Conservation (phyloP, 2,113 vertebrate genomes). For the Neogale vison region DNA sequence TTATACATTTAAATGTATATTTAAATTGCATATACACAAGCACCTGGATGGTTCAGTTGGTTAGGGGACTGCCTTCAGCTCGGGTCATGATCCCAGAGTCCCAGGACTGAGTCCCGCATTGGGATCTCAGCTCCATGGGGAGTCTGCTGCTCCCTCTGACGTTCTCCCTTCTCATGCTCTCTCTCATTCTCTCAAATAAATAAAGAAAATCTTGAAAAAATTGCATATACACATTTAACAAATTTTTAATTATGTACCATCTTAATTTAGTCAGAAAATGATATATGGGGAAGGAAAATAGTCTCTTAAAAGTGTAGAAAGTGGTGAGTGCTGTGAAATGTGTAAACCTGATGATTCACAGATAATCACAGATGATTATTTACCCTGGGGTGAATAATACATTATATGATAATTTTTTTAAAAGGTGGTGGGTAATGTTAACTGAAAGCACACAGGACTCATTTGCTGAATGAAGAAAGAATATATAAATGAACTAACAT, state of each 20-base stretch:
- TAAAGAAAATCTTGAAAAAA: background rate
- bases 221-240: background rate
- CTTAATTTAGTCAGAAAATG: background rate
- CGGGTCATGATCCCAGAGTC: too few relatives aligned
- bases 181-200: too few relatives aligned
- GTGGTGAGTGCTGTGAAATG: too few relatives aligned
- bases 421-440: background rate
- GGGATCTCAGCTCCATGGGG: too few relatives aligned
- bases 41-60: too few relatives aligned
- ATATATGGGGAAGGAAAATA: background rate
- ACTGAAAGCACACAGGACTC: background rate
- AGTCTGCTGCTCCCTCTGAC: too few relatives aligned
- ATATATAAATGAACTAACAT: background rate
- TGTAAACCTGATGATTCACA: too few relatives aligned
- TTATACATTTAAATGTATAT: background rate
- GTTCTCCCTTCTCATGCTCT: too few relatives aligned
- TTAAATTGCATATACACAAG: background rate
- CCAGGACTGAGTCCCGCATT: accelerated
- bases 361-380: too few relatives aligned
- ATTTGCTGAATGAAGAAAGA: background rate
- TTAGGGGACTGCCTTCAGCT: too few relatives aligned
- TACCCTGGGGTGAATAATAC: too few relatives aligned
- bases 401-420: background rate
- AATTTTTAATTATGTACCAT: background rate
- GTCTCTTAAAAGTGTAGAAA: background rate